phyloP scores from a whole-genome alignment of 1,140 invertebrate genomes.

The Vanessa tameamea region DNA sequence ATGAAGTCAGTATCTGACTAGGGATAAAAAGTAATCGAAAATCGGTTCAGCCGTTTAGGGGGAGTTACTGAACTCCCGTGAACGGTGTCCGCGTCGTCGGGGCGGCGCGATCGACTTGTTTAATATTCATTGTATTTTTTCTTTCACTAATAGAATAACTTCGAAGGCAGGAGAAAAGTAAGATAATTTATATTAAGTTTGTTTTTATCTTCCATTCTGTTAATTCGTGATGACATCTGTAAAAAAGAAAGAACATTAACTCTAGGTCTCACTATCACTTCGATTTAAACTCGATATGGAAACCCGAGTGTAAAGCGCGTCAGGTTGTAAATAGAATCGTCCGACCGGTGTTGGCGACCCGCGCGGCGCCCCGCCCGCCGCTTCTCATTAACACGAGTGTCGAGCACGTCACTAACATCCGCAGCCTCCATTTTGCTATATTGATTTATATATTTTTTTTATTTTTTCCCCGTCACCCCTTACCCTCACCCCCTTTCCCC shows the following conservation, averaged over 20 bases:
- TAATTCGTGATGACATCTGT: not conserved
- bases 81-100: no score
- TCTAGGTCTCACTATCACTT: not conserved
- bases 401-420: conserved; percentile 56
- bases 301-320: not conserved
- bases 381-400: conserved; percentile 45
- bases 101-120: no score
- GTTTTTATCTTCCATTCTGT: not conserved
- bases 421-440: conserved; percentile 38
- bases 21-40: no score
- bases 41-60: no score
- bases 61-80: no score
- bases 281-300: not conserved
- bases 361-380: conserved; percentile 23
- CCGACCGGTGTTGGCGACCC: not conserved
- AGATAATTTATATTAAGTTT: not conserved
- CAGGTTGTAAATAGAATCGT: not conserved
- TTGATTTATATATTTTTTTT: conserved; percentile 59
- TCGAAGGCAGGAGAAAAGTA: not conserved
- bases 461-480: conserved; percentile 7
- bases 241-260: not conserved
- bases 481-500: conserved; percentile 32
- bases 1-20: no score
- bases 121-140: not conserved
- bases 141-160: not conserved